Evolutionary conservation across 2,888 invertebrate genomes (phyloP), one percentile per base, ranked within the genome.

Genomic region (Erebia palarica): DNA sequence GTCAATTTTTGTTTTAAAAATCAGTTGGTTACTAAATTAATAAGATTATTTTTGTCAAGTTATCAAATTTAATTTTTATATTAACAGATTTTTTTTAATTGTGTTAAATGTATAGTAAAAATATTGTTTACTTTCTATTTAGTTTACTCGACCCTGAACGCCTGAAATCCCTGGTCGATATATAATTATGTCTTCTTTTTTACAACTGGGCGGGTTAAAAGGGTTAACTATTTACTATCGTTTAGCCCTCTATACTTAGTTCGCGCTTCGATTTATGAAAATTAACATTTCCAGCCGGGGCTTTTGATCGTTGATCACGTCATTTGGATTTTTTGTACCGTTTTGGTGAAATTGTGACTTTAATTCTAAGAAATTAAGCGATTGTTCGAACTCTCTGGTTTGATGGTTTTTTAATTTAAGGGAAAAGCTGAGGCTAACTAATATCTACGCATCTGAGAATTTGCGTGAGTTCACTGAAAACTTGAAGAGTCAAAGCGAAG

Each of bases 181-280:
- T 55, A 16, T 47, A 61, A 60, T 60, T 59, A 59, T 42, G 59
- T 61, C 18, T 64, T 4, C 36, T 64, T 65, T 64, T 65, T 65
- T 65, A 36, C 14, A 61, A 27, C 44, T 61, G 14, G 70, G 69
- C 63, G 59, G 49, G 27, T 36, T 10, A 13, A 76, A 85, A 86
- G 85, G 85, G 86, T 85, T 89, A 85, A 88, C 78, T 77, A 75
- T 86, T 89, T 85, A 88, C 78, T 76, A 75, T 76, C 79, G 78
- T 86, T 90, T 85, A 85, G 77, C 72, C 77, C 79, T 77, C 86
- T 87, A 89, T 90, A 88, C 79, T 91, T 91, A 91, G 86, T 91
- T 92, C 89, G 87, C 90, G 91, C 90, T 87, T 88, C 82, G 85
- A 87, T 88, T 88, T 88, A 88, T 86, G 87, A 81, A 88, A 84